Conservation (phyloP, 2,888 invertebrate species). For the Drosophila nigritarsus region DNA sequence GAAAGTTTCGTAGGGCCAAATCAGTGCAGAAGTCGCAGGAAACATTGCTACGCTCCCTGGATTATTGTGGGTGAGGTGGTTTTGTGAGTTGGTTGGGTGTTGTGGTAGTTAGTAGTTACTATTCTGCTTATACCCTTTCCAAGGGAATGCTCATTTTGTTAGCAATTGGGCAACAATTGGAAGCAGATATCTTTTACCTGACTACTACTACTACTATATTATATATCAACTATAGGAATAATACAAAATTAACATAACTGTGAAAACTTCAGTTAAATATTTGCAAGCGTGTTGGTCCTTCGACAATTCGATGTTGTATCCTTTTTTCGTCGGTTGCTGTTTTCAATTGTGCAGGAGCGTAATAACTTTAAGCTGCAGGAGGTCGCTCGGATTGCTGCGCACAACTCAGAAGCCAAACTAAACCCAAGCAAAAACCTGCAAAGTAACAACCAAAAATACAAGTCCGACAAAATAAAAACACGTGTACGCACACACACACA, state of each 20-base stretch:
- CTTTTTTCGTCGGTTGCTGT: conserved; percentile 7
- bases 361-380: conserved; percentile 54
- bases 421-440: conserved; percentile 49
- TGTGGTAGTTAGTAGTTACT: background rate
- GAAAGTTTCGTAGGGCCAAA: conserved; percentile 26
- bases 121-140: background rate
- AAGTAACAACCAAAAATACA: conserved; percentile 27
- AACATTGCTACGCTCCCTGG: conserved; percentile 25
- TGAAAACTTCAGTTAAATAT: background rate
- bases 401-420: conserved; percentile 54
- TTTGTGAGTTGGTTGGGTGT: background rate
- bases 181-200: background rate
- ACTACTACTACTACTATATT: background rate
- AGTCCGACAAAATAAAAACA: conserved; percentile 41
- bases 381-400: conserved; percentile 24
- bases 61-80: conserved; percentile 23
- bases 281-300: background rate
- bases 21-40: conserved; percentile 21
- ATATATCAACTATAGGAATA: background rate
- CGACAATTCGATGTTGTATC: background rate
- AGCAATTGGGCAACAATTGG: background rate
- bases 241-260: background rate
- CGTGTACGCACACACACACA: conserved; percentile 16
- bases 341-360: conserved; percentile 56
- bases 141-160: background rate